Evolutionary conservation across 2,797 vertebrate genomes (phyloP).

Genomic region (Podarcis lilfordi): DNA sequence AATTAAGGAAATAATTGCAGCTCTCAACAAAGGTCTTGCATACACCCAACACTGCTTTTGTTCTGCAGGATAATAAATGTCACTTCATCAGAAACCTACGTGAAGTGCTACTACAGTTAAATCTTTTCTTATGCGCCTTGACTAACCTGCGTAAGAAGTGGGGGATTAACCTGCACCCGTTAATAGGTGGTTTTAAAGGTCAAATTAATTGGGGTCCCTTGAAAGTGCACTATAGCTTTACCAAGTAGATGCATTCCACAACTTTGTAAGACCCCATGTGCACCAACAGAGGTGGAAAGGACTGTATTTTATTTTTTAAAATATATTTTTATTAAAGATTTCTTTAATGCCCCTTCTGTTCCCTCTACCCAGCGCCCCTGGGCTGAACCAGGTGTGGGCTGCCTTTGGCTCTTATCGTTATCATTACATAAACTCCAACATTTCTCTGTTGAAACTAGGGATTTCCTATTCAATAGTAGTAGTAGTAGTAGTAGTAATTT

Average conservation of each 20-base stretch:
- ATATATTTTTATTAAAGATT: no score
- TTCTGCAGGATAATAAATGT: neutral
- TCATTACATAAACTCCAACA: no score
- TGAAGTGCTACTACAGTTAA: slow-evolving; percentile 27
- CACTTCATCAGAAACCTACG: slow-evolving; percentile 42
- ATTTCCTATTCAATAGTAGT: no score
- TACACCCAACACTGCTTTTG: slow-evolving; percentile 39
- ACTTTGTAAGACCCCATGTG: neutral
- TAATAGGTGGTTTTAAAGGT: slow-evolving; percentile 3
- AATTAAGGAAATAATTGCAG: slow-evolving; percentile 56
- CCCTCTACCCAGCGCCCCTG: no score
- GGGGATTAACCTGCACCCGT: neutral
- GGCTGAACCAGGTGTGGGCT: no score
- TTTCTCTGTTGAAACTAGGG: no score
- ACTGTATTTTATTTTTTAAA: neutral
- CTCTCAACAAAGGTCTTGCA: slow-evolving; percentile 35
- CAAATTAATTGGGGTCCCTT: slow-evolving; percentile 12
- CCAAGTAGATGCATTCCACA: neutral
- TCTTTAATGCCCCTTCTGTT: no score
- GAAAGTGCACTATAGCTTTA: neutral
- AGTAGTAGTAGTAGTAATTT: no score
- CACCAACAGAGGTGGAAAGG: slow-evolving; percentile 12
- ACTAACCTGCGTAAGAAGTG: slow-evolving; percentile 21
- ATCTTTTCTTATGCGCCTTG: slow-evolving; percentile 27
- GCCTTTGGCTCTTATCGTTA: no score